Evolutionary conservation across 2,113 vertebrate genomes (phyloP), one percentile per base, ranked within the genome.

Genomic region (Hydropotes inermis): DNA sequence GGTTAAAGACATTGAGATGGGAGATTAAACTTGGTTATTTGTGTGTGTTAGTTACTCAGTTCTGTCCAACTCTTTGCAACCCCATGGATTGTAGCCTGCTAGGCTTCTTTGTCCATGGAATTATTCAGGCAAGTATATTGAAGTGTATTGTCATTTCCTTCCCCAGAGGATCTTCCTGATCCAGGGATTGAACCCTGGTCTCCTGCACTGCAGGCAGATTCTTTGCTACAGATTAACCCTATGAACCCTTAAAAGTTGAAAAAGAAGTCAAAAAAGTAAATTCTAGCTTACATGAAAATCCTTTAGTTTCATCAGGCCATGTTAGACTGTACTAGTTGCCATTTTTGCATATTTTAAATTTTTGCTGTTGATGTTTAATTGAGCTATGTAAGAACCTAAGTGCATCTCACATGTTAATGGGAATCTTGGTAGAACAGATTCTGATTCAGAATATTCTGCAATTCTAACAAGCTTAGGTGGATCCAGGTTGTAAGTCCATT

Each of bases 51-150:
- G 67, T 39, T n/a, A 74, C 10, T 74, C 36, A 39, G 10, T 54
- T 17, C 52, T 54, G 52, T 74, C 19, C 0, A 0, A 39, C 19
- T 23, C n/a, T 39, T 70, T 36, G n/a, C 4, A 0, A 39, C n/a
- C 67, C 19, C 19, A 39, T 74, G 19, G 21, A 74, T 13, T 74
- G 67, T 25, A 39, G 19, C n/a, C 67, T 74, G 21, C 19, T 10
- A 39, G 36, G n/a, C 67, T 23, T 39, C 64, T 70, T 10, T 74
- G 19, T 39, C 67, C n/a, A 74, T 74, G 67, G n/a, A 21, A 74
- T 74, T 39, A 74, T 39, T 74, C n/a, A 74, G 67, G 19, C 67
- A 74, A 23, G n/a, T 39, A 23, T 74, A 74, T 2, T 39, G n/a
- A 13, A 39, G n/a, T 39, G 10, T 74, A 74, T 23, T 74, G 67